These are phyloP conservation scores for Cyrtonyx montezumae DNA, from an alignment of 2,113 vertebrate genomes.

Conservation along the genomic window DNA sequence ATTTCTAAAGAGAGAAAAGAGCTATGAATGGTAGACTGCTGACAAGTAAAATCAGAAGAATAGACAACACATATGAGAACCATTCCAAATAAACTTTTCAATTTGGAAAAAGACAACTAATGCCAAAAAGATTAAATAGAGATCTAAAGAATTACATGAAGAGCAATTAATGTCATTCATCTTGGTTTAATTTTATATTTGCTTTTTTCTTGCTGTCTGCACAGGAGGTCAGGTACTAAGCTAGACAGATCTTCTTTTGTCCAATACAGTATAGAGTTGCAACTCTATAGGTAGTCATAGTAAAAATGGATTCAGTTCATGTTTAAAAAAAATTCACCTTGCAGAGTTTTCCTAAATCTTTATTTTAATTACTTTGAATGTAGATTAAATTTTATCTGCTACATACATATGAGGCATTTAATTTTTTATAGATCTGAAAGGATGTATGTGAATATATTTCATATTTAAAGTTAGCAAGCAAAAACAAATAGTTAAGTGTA, in stretches of 20 bases:
- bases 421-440: background rate
- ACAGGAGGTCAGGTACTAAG: background rate
- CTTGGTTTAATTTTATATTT: background rate
- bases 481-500: background rate
- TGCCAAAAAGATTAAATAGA: background rate
- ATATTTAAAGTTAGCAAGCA: background rate
- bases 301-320: background rate
- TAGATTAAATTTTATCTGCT: background rate
- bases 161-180: background rate
- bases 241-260: background rate
- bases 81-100: background rate
- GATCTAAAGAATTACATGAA: background rate
- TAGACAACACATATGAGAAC: fast-evolving
- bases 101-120: background rate
- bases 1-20: background rate
- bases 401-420: background rate
- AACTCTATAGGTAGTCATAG: background rate
- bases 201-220: background rate
- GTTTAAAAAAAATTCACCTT: background rate
- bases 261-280: background rate
- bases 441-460: background rate
- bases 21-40: background rate
- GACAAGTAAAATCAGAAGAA: background rate
- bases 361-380: background rate
- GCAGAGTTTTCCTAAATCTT: background rate